Base-by-base conservation (phyloP, 2,797 vertebrate genomes). In the Neoniphon sammara region DNA sequence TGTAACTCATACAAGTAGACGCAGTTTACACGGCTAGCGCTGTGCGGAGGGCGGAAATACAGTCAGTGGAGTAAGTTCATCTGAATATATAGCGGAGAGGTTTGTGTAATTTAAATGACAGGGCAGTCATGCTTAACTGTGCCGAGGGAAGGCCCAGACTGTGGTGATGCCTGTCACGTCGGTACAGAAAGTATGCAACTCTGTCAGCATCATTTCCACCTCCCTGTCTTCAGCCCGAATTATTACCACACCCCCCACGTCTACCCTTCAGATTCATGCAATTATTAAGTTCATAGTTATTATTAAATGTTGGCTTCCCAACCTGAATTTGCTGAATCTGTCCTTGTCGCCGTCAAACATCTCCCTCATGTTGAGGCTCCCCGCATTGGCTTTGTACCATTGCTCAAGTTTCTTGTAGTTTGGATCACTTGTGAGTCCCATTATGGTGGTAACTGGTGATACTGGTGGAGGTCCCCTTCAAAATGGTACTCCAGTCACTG, bases 311-410 rank as follows among this genome's bases (percentile, higher is more conserved):
- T 49, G 7, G 47, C 47, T 49, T 49, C 47, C 47, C 5, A n/a
- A 91, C 96, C 96, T 97, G 93, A 97, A 94, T 52, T 85, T 93
- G 77, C 49, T 84, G 93, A 97, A 97, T 0, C 96, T 88, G 0
- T 94, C 91, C 78, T 78, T 79, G 66, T 97, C 94, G 2, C 67
- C 52, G 0, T 94, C 91, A 73, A 97, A 97, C 85, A 97, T 92
- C 56, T 88, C 75, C 85, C 96, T 92, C 90, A 97, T 92, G 56
- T 92, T 94, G 34, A 97, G 93, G 21, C 82, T 80, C 5, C 88
- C 61, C 18, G 75, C 85, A 30, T 95, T 86, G 2, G 77, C 79
- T 18, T 87, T 81, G 86, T 95, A 86, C 96, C 95, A 96, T 11
- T 95, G 87, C 77, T 87, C 34, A 62, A 97, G 95, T 77, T 93